Percentiles rank a stretch among this genome's conserved stretches.
Evolutionary conservation across 2,113 vertebrate species (phyloP).

Genomic region (Alaudala cheleensis): DNA sequence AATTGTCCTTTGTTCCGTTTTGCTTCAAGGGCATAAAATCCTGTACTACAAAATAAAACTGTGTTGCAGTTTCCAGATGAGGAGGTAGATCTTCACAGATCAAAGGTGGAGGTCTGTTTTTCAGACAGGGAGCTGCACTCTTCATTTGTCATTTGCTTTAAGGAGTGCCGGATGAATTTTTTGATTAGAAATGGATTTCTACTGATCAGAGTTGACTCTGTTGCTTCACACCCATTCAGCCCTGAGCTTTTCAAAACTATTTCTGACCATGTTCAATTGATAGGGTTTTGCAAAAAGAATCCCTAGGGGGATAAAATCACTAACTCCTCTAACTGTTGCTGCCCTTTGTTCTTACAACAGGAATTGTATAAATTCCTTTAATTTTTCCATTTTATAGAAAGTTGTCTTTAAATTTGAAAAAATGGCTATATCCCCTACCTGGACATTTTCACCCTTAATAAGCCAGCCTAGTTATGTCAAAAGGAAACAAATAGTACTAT

Average conservation of each 20-base stretch:
- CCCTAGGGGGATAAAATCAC: background rate
- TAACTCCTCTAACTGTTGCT: background rate
- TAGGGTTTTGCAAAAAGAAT: background rate
- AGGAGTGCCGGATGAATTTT: background rate
- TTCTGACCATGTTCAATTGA: background rate
- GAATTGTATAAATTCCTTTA: background rate
- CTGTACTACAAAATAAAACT: background rate
- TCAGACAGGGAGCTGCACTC: background rate
- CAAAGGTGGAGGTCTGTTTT: background rate
- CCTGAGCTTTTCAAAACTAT: background rate
- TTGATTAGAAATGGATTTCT: background rate
- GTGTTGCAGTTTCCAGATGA: background rate
- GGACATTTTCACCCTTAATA: background rate
- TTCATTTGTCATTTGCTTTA: background rate
- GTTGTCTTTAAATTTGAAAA: background rate
- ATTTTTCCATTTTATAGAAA: background rate
- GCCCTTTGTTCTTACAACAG: background rate
- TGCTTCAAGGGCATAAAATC: background rate
- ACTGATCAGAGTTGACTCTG: background rate
- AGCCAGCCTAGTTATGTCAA: background rate
- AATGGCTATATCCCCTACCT: background rate
- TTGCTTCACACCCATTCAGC: background rate
- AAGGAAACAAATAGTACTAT: background rate
- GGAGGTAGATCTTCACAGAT: background rate
- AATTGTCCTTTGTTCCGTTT: background rate